These are phyloP conservation scores for Pristionchus entomophagus DNA, from an alignment of 2,888 invertebrate genomes.

Conservation along the genomic window DNA sequence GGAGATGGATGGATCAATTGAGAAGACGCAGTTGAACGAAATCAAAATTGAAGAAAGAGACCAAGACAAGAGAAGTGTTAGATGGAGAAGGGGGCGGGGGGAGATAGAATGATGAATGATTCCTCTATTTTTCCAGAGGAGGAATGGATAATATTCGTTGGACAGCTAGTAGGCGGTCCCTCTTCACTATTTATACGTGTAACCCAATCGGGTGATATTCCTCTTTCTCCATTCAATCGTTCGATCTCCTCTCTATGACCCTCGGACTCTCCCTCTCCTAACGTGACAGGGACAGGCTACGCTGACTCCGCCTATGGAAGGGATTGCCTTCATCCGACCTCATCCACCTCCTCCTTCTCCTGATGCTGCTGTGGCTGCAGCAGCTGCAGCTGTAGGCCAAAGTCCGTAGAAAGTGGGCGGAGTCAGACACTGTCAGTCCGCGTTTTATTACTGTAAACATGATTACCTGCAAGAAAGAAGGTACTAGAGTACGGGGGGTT, in stretches of 20 bases:
- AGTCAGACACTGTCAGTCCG: neutral
- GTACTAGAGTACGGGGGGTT: neutral
- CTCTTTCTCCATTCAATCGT: neutral
- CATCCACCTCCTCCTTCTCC: neutral
- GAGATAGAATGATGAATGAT: neutral
- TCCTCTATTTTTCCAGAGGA: neutral
- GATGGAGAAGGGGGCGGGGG: neutral
- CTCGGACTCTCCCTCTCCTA: neutral
- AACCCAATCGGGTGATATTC: slow-evolving; percentile 18
- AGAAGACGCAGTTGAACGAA: slow-evolving; percentile 88
- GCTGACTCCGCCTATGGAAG: too few relatives aligned
- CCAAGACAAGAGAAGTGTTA: neutral
- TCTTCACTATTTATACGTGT: neutral
- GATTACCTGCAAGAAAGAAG: neutral
- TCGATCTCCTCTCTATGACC: neutral
- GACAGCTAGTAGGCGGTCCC: neutral
- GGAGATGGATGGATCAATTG: slow-evolving; percentile 80
- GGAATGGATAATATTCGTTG: neutral
- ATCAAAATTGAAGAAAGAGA: slow-evolving; percentile 87
- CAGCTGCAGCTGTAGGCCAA: neutral
- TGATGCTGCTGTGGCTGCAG: neutral
- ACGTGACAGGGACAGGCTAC: neutral
- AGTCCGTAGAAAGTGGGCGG: neutral
- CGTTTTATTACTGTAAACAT: neutral
- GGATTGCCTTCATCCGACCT: too few relatives aligned